A percentile compares a stretch with the other conserved stretches of the same genome.
Conservation (phyloP, 2,113 vertebrate species). For the Myotis davidii region DNA sequence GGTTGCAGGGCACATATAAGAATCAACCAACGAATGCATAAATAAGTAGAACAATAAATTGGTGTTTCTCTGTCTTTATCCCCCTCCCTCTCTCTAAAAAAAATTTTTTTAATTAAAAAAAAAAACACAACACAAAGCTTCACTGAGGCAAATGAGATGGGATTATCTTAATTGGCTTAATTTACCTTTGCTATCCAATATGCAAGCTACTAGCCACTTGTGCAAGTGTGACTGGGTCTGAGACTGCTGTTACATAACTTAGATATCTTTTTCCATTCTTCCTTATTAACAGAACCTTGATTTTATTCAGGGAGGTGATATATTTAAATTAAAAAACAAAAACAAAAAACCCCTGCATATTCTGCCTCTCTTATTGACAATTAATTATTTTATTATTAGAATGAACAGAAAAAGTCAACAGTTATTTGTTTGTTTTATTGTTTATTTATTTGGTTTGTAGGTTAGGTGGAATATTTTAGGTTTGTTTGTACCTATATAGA, state of each 20-base stretch:
- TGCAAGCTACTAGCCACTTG: background rate
- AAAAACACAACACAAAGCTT: too few species aligned
- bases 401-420: background rate
- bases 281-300: background rate
- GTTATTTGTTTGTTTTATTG: background rate
- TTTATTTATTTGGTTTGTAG: background rate
- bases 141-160: background rate
- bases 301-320: background rate
- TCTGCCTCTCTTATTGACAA: background rate
- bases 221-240: background rate
- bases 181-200: background rate
- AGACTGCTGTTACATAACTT: background rate
- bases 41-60: background rate
- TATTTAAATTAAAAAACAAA: background rate
- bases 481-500: background rate
- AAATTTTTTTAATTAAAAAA: background rate
- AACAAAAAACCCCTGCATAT: background rate
- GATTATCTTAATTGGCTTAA: background rate
- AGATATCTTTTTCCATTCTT: background rate
- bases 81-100: background rate
- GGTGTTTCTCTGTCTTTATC: background rate
- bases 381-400: background rate
- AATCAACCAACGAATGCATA: background rate
- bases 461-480: background rate
- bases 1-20: background rate